phyloP scores from a whole-genome alignment of 2,888 invertebrate genomes.

The Drosophila recens region DNA sequence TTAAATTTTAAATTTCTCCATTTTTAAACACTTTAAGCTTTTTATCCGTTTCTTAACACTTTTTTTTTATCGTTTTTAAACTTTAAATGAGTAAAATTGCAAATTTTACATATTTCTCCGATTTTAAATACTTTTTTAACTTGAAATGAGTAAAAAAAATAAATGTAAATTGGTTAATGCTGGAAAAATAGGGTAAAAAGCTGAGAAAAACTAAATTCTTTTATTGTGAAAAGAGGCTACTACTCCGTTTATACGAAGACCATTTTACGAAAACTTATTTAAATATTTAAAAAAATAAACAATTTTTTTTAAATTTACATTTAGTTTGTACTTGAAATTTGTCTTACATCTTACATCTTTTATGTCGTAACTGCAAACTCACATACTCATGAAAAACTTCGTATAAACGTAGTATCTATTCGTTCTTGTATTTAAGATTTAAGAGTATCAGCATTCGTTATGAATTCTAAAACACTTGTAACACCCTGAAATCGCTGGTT shows the following conservation, averaged over 20 bases:
- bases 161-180: too few relatives aligned
- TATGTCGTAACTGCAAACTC: background rate
- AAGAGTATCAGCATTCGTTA: constrained; percentile 12
- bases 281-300: too few relatives aligned
- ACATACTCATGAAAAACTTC: background rate
- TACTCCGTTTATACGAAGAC: background rate
- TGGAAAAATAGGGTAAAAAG: background rate
- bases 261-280: background rate
- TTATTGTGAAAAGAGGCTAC: background rate
- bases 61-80: too few relatives aligned
- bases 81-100: too few relatives aligned
- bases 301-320: too few relatives aligned
- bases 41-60: too few relatives aligned
- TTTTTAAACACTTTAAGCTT: too few relatives aligned
- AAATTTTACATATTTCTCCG: too few relatives aligned
- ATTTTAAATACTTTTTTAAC: too few relatives aligned
- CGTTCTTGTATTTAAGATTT: constrained; percentile 8
- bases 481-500: constrained; percentile 9
- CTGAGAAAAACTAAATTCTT: background rate
- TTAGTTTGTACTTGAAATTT: background rate
- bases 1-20: too few relatives aligned
- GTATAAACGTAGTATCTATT: constrained; percentile 2
- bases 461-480: background rate
- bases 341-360: background rate
- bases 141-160: too few relatives aligned